Conservation (phyloP, 2,888 invertebrate genomes). For the Toxonevra muliebris region DNA sequence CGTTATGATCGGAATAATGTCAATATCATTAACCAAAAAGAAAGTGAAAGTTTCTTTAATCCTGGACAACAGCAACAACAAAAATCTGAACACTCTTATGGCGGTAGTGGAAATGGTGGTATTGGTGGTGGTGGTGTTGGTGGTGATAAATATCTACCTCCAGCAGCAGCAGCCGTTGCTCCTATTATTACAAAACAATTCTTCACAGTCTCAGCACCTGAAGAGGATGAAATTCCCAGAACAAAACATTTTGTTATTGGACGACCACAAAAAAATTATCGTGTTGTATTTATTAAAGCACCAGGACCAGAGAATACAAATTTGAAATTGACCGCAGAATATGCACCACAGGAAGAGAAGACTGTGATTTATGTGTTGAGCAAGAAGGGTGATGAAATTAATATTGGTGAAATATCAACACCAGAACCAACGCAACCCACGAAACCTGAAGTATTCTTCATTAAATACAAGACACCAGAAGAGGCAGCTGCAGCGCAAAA, state of each 20-base stretch:
- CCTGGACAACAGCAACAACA: slow-evolving; percentile 15
- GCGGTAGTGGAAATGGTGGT: background rate
- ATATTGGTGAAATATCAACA: slow-evolving; percentile 52
- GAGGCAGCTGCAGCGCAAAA: slow-evolving; percentile 60
- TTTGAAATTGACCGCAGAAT: slow-evolving; percentile 52
- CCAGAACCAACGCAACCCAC: slow-evolving; percentile 50
- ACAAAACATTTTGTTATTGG: slow-evolving; percentile 55
- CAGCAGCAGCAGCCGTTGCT: slow-evolving; percentile 34
- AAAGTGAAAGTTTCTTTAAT: slow-evolving; percentile 17
- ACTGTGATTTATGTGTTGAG: slow-evolving; percentile 62
- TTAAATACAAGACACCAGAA: slow-evolving; percentile 60
- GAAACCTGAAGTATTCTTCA: slow-evolving; percentile 62
- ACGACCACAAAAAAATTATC: slow-evolving; percentile 57
- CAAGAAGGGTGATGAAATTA: slow-evolving; percentile 55
- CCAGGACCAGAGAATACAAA: slow-evolving; percentile 48
- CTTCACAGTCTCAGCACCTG: slow-evolving; percentile 58
- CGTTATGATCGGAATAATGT: slow-evolving; percentile 15
- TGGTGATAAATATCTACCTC: slow-evolving; percentile 44
- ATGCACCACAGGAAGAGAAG: slow-evolving; percentile 62
- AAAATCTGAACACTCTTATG: slow-evolving; percentile 8
- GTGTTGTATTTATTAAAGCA: slow-evolving; percentile 62
- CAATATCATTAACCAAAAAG: background rate
- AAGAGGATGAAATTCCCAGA: slow-evolving; percentile 51
- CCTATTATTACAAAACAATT: slow-evolving; percentile 60
- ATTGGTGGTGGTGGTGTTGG: slow-evolving; percentile 6